Evolutionary conservation across 2,113 vertebrate genomes (phyloP).

Genomic region (Labeo rohita): DNA sequence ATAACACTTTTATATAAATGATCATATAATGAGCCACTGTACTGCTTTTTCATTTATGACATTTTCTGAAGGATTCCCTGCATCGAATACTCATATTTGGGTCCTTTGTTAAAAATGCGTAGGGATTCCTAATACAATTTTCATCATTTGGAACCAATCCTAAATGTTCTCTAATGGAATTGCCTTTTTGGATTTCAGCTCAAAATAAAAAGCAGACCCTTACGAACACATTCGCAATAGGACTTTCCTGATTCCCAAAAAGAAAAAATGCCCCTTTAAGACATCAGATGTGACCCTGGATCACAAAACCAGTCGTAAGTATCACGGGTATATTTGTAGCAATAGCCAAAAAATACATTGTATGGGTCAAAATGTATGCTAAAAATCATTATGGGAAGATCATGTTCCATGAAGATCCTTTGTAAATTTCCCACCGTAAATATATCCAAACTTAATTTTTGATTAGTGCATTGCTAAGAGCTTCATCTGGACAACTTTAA

Average conservation of each 20-base stretch:
- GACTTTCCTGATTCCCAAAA: neutral
- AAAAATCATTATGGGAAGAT: no score
- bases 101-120: neutral
- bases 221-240: neutral
- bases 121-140: neutral
- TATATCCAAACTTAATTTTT: no score
- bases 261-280: neutral
- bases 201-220: neutral
- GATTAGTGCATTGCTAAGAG: no score
- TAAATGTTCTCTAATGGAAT: neutral
- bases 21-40: neutral
- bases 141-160: neutral
- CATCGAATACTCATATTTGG: neutral
- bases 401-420: no score
- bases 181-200: neutral
- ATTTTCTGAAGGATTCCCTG: neutral
- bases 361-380: no score
- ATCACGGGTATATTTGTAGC: no score
- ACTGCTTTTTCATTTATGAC: neutral
- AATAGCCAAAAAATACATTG: no score
- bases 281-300: neutral
- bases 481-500: no score
- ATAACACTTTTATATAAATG: neutral
- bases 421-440: no score
- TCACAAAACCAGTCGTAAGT: no score